Base-by-base conservation (phyloP, 2,113 vertebrate genomes). In the Pseudopipra pipra region DNA sequence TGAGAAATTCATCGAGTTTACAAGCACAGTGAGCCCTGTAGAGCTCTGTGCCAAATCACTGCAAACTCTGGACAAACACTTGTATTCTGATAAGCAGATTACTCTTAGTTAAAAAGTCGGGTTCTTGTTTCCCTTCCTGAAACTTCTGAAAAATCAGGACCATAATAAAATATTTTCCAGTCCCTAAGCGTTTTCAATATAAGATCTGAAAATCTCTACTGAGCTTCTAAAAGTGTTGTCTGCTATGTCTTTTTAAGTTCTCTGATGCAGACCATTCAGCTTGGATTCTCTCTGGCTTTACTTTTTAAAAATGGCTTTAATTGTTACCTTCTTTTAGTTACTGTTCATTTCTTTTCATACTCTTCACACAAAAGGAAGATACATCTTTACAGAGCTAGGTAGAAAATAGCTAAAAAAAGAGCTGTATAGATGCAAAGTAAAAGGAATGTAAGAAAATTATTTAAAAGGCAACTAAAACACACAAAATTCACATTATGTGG, bases 391-490 rank as follows among this genome's bases (percentile, higher is more conserved):
- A 97, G 95, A 97, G 94, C 91, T 97, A 97, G 91, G 93, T n/a
- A 96, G 93, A 80, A 97, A 95, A 92, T 33, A 95, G 95, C 93
- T 97, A 95, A 96, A 96, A 95, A 92, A 95, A 96, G 93, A 96
- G 95, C 94, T 95, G 95, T 84, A 93, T 83, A 97, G 96, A 86
- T 96, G 93, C 85, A 94, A 96, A 96, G 96, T 96, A 96, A 91
- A 96, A 96, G 96, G 96, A 96, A 96, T 97, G 96, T 96, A 96
- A 97, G 96, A 96, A 96, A 96, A 96, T 87, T 1, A 96, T 96
- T 94, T 82, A 93, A 96, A 96, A 95, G 93, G 94, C 93, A 96
- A 95, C 96, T 93, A 84, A 96, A 96, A 91, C 92, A 95, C 89
- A 95, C 76, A 79, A 85, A 93, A 87, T 95, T 96, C 91, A 96